phyloP scores from a whole-genome alignment of 2,113 vertebrate genomes.

The Isichthys henryi region DNA sequence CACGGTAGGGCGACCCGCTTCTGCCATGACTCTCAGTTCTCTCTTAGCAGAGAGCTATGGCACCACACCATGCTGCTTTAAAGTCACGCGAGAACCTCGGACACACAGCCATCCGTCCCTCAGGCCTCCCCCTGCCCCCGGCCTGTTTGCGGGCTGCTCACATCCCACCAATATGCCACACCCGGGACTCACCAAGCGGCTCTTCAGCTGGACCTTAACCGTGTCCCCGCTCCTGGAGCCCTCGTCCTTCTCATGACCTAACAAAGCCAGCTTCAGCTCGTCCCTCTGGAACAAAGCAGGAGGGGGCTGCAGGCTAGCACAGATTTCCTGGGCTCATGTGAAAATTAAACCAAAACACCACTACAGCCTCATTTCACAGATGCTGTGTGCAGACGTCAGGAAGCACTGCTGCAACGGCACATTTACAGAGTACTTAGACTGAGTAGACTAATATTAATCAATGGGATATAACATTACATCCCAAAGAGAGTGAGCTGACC shows the following conservation, averaged over 20 bases:
- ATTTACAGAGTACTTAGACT: not conserved
- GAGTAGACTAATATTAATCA: not conserved
- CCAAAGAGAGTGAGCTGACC: not conserved
- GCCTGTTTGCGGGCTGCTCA: not conserved
- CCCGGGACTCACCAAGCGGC: slow-evolving; percentile 67
- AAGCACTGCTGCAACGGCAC: not conserved
- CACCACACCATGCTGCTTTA: not conserved
- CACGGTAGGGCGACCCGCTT: not conserved
- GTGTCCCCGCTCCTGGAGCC: slow-evolving; percentile 71
- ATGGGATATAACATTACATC: not conserved
- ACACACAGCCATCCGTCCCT: not conserved
- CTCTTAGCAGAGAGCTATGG: not conserved
- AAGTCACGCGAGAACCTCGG: not conserved
- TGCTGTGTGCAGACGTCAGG: not conserved
- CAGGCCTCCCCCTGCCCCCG: not conserved
- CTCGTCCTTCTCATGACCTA: slow-evolving; percentile 77
- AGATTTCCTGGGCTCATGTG: not conserved
- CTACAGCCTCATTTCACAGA: not conserved
- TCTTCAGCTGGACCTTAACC: slow-evolving; percentile 79
- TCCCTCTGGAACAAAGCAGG: slow-evolving; percentile 66
- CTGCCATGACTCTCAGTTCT: not conserved
- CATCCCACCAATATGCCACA: not conserved
- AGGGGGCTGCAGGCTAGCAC: not conserved
- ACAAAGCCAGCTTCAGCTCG: slow-evolving; percentile 71
- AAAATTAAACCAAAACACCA: not conserved